Evolutionary conservation across 2,113 vertebrate species (phyloP).

Genomic region (Eidolon helvum): DNA sequence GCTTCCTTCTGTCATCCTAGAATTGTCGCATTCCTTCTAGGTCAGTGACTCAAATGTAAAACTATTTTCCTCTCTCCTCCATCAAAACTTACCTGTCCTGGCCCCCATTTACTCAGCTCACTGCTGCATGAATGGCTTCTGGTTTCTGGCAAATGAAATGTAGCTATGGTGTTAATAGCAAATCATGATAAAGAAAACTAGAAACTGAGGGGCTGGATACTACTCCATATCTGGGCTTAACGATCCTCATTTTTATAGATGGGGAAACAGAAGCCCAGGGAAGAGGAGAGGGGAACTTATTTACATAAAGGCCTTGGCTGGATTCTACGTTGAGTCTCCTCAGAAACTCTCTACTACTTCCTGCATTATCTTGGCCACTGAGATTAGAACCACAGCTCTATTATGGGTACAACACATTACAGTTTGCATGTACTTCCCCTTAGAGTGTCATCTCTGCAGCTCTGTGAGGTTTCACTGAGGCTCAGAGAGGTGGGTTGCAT

Average conservation of each 20-base stretch:
- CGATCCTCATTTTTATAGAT: neutral
- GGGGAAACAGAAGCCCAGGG: too few relatives aligned
- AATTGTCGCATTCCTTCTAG: neutral
- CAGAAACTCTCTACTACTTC: neutral
- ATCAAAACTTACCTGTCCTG: too few relatives aligned
- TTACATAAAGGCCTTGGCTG: neutral
- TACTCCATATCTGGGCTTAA: accelerated
- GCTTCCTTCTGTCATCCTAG: neutral
- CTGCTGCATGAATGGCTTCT: neutral
- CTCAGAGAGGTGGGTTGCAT: neutral
- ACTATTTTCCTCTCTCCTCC: neutral
- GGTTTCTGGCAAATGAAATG: neutral
- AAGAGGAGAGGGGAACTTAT: neutral
- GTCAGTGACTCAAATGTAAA: neutral
- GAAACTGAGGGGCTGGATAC: accelerated
- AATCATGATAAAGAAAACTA: accelerated
- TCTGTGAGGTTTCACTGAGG: neutral
- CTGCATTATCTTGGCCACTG: neutral
- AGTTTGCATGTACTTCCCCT: neutral
- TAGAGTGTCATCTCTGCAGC: neutral
- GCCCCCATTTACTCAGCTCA: neutral
- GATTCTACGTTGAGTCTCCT: neutral
- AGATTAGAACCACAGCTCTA: neutral
- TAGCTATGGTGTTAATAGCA: accelerated
- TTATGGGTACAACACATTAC: accelerated